Base-by-base conservation (phyloP, 2,888 invertebrate genomes). In the Acrocera orbiculus region DNA sequence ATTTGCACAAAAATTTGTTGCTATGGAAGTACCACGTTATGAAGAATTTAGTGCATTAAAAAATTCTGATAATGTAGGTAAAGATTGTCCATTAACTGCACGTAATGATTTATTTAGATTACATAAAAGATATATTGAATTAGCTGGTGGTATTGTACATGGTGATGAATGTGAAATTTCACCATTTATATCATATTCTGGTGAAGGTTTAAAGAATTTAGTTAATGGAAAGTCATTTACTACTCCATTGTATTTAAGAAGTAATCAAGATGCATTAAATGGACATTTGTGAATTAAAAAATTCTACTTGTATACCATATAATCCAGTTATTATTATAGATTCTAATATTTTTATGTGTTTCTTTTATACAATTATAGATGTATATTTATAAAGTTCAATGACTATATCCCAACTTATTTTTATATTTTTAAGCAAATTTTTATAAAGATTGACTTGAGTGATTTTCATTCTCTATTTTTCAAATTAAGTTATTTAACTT, bases 31-130 rank as follows among this genome's bases (percentile, higher is more conserved):
- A 0, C 70, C 79, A 0, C 71, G 96, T 28, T 78, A 83, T 44
- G 80, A 83, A 39, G 98, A 99, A 56, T 99, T 98, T 55, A 90
- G 95, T 46, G 93, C 96, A 0, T 61, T 99, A 43, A 99, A 99
- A 54, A 99, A 99, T 59, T 70, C 83, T 2, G 85, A 95, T 53
- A 66, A 73, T 0, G 80, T 71, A 2, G 80, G 79, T 24, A 82
- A 86, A 51, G 95, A 96, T 60, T 92, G 89, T 37, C 86, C 96
- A 0, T 73, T 75, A 1, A 92, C 95, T 0, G 82, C 89, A 3
- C 66, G 76, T 32, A 69, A 72, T 20, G 85, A 87, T 49, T 60
- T 95, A 8, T 67, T 79, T 41, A 61, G 66, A 22, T 64, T 89
- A 16, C 89, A 90, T 52, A 73, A 74, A 45, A 73, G 73, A 41